A percentile compares a stretch with the other conserved stretches of the same genome.
Evolutionary conservation across 1,140 invertebrate species (phyloP).

Genomic region (Pogonomyrmex barbatus): DNA sequence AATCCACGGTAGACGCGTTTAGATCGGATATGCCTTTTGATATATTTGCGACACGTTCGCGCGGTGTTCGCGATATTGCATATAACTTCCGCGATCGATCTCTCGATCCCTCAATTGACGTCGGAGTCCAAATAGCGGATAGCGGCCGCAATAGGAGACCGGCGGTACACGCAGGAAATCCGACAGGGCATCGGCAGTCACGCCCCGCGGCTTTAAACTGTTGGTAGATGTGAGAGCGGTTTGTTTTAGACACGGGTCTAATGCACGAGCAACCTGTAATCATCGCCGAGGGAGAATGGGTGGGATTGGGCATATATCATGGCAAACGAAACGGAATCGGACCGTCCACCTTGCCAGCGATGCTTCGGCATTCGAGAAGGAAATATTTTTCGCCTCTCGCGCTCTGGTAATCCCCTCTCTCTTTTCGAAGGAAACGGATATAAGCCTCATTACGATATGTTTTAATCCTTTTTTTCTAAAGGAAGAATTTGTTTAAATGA

Average conservation of each 20-base stretch:
- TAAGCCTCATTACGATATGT: neutral
- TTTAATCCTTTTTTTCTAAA: slow-evolving; percentile 1
- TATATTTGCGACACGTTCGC: neutral
- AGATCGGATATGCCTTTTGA: neutral
- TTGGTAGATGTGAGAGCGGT: slow-evolving; percentile 77
- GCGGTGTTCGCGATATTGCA: neutral
- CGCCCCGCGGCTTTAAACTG: slow-evolving; percentile 77
- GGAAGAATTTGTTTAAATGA: neutral
- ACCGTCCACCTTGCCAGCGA: slow-evolving; percentile 36
- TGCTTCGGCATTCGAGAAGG: neutral
- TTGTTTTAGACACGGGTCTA: slow-evolving; percentile 79
- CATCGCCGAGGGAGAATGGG: slow-evolving; percentile 69
- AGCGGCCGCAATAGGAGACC: slow-evolving; percentile 13
- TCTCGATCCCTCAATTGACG: slow-evolving; percentile 65
- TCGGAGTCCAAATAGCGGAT: slow-evolving; percentile 47
- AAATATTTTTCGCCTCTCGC: slow-evolving; percentile 48
- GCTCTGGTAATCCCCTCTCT: slow-evolving; percentile 36
- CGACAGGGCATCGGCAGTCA: slow-evolving; percentile 64
- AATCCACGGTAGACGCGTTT: neutral
- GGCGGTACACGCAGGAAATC: slow-evolving; percentile 45
- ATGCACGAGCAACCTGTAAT: slow-evolving; percentile 77
- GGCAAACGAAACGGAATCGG: slow-evolving; percentile 72
- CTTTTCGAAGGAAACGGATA: neutral
- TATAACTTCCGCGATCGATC: slow-evolving; percentile 57
- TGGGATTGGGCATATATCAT: slow-evolving; percentile 74